Base-by-base conservation (phyloP, 2,113 vertebrate genomes). In the Anoplopoma fimbria region DNA sequence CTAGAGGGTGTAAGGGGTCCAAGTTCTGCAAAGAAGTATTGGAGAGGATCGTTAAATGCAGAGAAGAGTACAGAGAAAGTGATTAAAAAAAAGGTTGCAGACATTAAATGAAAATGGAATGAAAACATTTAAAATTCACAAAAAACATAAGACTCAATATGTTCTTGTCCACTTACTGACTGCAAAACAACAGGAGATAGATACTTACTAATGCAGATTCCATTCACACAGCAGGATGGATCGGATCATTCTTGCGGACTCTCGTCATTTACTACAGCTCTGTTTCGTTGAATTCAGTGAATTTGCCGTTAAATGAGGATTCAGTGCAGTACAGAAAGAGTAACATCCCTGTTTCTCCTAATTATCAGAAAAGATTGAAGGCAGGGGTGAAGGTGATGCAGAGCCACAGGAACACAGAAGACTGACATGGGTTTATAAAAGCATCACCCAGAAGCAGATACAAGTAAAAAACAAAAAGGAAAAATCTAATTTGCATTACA, bases 1-100 rank as follows among this genome's bases (percentile, higher is more conserved):
- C 90, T 88, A 91, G 92, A 91, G 92, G 90, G 92, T 34, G 79
- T 36, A 60, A 83, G 61, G 34, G 45, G 55, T 58, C 71, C 31
- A 79, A 23, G 47, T 60, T 88, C 78, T 69, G 78, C 17, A 25
- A 17, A 63, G 69, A 72, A 12, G 27, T 33, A 29, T 1, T 27
- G 27, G 8, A 15, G n/a, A 34, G 60, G 6, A 25, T 47, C 1
- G 1, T 60, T 36, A 4, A 21, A 61, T 34, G 29, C 65, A 58
- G 73, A 55, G 2, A 25, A 57, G 25, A 73, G 23, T 49, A 38
- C 40, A 77, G 25, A 67, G 49, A 51, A 51, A 67, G 19, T 19
- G 14, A 53, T 33, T 15, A 27, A 81, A 63, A 33, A 36, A 81
- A 68, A 34, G 17, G 65, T 38, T 58, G 60, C 38, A 71, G 31